Evolutionary conservation across 1,140 invertebrate genomes (phyloP).

Genomic region (Habropoda laboriosa): DNA sequence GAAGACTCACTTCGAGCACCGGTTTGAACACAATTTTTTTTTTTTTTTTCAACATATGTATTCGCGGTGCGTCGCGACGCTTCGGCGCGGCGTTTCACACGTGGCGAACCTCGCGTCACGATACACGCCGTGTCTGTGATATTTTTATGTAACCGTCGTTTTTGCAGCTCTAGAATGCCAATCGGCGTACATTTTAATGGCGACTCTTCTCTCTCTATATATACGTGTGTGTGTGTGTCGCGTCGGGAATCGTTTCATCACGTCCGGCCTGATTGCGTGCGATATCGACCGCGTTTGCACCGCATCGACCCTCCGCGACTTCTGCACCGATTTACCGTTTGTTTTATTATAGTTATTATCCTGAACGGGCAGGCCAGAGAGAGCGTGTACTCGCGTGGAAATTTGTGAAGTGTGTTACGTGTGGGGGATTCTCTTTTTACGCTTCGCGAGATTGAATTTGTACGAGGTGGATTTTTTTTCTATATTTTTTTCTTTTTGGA

Average conservation of each 20-base stretch:
- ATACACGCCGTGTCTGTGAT: background rate
- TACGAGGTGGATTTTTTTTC: too few relatives aligned
- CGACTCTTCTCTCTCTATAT: too few relatives aligned
- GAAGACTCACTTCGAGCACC: background rate
- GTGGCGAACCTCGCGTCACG: background rate
- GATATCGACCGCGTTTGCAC: background rate
- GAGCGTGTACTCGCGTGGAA: background rate
- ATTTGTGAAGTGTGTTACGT: background rate
- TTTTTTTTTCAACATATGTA: background rate
- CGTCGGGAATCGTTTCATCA: constrained; percentile 5
- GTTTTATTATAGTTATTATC: background rate
- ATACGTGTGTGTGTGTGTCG: too few relatives aligned
- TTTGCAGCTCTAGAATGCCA: background rate
- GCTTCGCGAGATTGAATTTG: constrained; percentile 1
- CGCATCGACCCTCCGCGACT: background rate
- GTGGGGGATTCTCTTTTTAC: background rate
- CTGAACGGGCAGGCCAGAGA: background rate
- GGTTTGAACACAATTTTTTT: background rate
- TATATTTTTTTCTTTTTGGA: too few relatives aligned
- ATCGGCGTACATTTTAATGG: constrained; percentile 5
- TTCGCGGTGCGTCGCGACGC: constrained; percentile 5
- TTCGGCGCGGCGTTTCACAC: background rate
- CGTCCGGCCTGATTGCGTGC: background rate
- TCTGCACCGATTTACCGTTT: background rate
- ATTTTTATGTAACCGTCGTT: constrained; percentile 20